Evolutionary conservation across 2,888 invertebrate genomes (phyloP), one percentile per base, ranked within the genome.

Genomic region (Epinotia brunnichana): DNA sequence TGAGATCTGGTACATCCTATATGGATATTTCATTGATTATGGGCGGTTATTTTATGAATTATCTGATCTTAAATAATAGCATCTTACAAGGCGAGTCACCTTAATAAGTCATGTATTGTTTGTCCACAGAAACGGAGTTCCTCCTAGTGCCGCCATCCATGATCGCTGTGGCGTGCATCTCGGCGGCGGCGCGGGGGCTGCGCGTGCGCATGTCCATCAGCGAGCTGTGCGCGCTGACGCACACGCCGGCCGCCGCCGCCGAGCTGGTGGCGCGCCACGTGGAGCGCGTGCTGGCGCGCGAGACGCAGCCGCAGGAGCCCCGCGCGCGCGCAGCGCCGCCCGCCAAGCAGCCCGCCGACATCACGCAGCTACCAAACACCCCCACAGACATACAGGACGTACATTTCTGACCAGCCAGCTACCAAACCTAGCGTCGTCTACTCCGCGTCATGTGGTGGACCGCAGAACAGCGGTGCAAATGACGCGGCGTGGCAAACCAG

Each of bases 101-200:
- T 3, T 15, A 15, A 3, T 67, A 44, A 67, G 17, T 17, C 62
- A 63, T n/a, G n/a, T 62, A 56, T 75, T 75, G 63, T 75, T 90
- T 90, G 87, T 86, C 80, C 77, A 87, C 95, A 96, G 96, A 96
- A 87, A 95, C 96, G n/a, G 95, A 95, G 78, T 95, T 96, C 82
- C 95, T 96, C 76, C 93, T 95, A 83, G 95, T 95, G 70, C 94
- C 95, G 13, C 95, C 96, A 35, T 96, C 96, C 0, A 82, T 96
- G 82, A 94, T 96, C 19, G 96, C 96, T 0, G 94, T 95, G 11
- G 95, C 96, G 7, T 95, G 96, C 82, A 94, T 96, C 69, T 94
- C 95, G 57, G 95, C 96, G 0, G 96, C 96, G 0, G 94, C 95
- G 11, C 93, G 95, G 11, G 96, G 96, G 0, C 81, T 95, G 73